phyloP scores from a whole-genome alignment of 2,113 vertebrate species.

The Buteo buteo region DNA sequence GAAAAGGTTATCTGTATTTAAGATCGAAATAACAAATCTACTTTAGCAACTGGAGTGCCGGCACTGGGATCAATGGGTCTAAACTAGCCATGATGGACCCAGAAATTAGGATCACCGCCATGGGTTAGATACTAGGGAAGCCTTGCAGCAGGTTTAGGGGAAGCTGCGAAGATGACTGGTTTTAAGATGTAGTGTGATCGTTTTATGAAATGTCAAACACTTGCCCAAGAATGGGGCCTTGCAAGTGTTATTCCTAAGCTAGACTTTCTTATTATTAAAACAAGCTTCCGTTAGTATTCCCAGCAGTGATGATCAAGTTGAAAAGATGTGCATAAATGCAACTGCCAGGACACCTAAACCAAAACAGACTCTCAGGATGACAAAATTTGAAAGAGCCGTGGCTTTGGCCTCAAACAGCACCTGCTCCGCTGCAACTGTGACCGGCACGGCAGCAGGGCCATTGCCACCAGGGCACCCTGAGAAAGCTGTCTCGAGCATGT shows the following conservation, averaged over 20 bases:
- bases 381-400: background rate
- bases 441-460: background rate
- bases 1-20: background rate
- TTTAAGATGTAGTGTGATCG: background rate
- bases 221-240: background rate
- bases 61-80: background rate
- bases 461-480: background rate
- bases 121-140: background rate
- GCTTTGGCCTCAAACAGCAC: background rate
- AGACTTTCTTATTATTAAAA: background rate
- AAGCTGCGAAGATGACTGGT: background rate
- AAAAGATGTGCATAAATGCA: background rate
- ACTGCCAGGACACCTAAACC: background rate
- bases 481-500: rapidly evolving
- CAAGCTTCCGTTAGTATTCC: rapidly evolving
- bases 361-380: background rate
- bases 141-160: background rate
- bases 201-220: background rate
- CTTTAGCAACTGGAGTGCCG: background rate
- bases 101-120: background rate
- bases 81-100: background rate
- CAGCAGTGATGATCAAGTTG: no score
- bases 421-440: rapidly evolving
- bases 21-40: background rate
- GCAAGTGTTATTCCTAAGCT: background rate